Evolutionary conservation across 2,888 invertebrate genomes (phyloP), one percentile per base, ranked within the genome.

Genomic region (Orthosia incerta): DNA sequence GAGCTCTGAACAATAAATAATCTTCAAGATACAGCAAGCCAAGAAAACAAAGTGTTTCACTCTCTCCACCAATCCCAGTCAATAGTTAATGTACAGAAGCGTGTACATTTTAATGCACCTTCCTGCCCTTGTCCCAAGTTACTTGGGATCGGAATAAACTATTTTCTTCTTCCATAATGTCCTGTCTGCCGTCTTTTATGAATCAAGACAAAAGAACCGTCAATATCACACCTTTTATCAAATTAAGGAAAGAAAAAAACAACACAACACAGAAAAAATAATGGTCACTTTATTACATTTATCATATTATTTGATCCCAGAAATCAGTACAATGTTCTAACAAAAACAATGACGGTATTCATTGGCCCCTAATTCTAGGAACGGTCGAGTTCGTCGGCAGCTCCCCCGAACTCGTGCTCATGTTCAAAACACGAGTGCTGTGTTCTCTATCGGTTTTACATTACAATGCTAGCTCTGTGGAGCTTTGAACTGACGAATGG

Each of bases 401-500:
- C 72, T 74, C 76, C 18, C 20, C 61, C 23, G 23, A 13, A 63
- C 48, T 64, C 72, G 71, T 65, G 76, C 63, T 46, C 45, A 2
- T 23, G 53, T 26, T 67, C 70, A 75, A 76, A 75, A 75, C 80
- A 76, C 62, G 39, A 64, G 66, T 71, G 62, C 63, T 81, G 65
- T 80, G 18, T 65, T 53, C 80, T 66, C 70, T 75, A 84, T 76
- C 61, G 71, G 76, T 67, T 69, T 80, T 64, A 50, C 67, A 69
- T 82, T 79, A 86, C 84, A 83, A 75, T 57, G 77, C 74, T 67
- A 70, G 79, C 79, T 71, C 70, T 82, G 74, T 78, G 50, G 46
- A 61, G 67, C 70, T 82, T 76, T 76, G 61, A 67, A 66, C 68
- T 78, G 66, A 26, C 55, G 23, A 39, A 69, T 65, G 57, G n/a